Conservation (phyloP, 2,113 vertebrate genomes). For the Periophthalmodon schlosseri region DNA sequence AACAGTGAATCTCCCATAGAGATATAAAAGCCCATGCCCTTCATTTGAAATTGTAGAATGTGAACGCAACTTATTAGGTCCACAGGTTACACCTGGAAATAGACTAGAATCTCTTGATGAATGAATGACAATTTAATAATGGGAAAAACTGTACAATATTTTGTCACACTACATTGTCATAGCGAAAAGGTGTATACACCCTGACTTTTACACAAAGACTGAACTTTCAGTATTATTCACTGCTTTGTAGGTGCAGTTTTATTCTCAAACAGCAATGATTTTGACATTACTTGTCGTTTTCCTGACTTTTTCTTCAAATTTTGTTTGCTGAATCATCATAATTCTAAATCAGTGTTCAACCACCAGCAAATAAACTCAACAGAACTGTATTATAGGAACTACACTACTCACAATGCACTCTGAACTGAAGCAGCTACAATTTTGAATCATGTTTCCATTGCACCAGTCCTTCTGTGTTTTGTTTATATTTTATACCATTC, state of each 20-base stretch:
- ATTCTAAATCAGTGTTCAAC: background rate
- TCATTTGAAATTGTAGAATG: no score
- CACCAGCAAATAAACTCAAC: slow-evolving; percentile 1
- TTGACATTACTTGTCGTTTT: no score
- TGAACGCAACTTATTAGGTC: no score
- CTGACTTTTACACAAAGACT: background rate
- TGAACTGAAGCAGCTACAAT: background rate
- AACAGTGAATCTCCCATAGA: no score
- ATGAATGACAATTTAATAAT: no score
- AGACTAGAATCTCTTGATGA: background rate
- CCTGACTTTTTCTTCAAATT: background rate
- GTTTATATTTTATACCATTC: slow-evolving; percentile 5
- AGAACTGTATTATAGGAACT: background rate
- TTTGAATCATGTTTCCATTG: background rate
- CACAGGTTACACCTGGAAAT: background rate
- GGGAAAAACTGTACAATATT: background rate
- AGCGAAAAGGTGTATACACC: background rate
- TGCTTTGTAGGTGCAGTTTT: background rate
- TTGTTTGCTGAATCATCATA: background rate
- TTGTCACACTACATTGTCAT: background rate
- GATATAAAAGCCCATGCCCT: no score
- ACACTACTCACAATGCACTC: slow-evolving; percentile 6
- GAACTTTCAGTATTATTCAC: background rate
- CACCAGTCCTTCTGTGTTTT: background rate
- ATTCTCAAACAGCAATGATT: background rate